Conservation (phyloP, 2,113 vertebrate species). For the Struthio camelus region DNA sequence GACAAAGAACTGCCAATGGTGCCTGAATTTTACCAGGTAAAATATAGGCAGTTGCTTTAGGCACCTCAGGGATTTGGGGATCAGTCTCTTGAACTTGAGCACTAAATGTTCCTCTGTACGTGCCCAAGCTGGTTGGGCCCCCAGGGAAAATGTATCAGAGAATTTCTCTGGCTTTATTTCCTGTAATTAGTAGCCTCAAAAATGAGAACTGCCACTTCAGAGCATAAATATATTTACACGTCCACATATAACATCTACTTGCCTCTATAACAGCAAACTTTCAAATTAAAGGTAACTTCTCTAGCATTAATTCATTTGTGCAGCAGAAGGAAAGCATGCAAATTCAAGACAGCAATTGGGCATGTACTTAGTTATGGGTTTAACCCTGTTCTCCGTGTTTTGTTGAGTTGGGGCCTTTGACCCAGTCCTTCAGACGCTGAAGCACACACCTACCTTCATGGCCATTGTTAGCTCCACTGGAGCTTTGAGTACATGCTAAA, state of each 20-base stretch:
- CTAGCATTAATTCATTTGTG: slow-evolving; percentile 27
- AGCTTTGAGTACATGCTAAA: neutral
- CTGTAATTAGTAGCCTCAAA: slow-evolving; percentile 63
- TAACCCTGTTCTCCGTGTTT: slow-evolving; percentile 42
- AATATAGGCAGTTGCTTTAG: slow-evolving; percentile 23
- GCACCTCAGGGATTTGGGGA: slow-evolving; percentile 35
- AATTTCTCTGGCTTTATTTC: slow-evolving; percentile 69
- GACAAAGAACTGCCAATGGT: neutral
- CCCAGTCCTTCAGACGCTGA: slow-evolving; percentile 42
- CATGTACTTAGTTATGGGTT: slow-evolving; percentile 52
- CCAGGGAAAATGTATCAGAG: slow-evolving; percentile 40
- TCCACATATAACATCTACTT: slow-evolving; percentile 47
- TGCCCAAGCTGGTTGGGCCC: neutral
- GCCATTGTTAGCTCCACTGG: neutral
- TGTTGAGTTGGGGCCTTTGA: slow-evolving; percentile 36
- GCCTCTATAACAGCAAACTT: slow-evolving; percentile 51
- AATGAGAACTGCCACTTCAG: slow-evolving; percentile 59
- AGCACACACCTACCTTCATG: neutral
- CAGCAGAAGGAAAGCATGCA: slow-evolving; percentile 24
- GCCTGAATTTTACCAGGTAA: neutral
- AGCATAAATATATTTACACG: slow-evolving; percentile 44
- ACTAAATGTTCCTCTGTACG: slow-evolving; percentile 20
- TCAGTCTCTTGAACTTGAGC: slow-evolving; percentile 35
- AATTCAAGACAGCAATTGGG: slow-evolving; percentile 49
- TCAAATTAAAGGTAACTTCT: slow-evolving; percentile 67